Conservation (phyloP, 1,140 invertebrate genomes). For the Drosophila neocordata region DNA sequence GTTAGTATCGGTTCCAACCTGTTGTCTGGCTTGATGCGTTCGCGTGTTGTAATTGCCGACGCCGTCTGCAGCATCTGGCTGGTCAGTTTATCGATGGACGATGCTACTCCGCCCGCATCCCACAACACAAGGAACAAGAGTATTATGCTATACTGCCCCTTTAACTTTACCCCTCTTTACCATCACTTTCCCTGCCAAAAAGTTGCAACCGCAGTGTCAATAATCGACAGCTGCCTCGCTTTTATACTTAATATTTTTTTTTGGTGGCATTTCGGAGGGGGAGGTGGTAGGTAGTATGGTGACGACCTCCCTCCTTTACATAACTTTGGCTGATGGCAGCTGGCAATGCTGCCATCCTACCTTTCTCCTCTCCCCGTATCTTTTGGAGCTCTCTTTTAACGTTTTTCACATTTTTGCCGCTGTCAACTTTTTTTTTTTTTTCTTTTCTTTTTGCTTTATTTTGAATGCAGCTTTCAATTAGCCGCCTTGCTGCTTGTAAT, state of each 20-base stretch:
- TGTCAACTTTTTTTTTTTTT: slow-evolving; percentile 41
- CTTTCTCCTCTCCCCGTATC: slow-evolving; percentile 4
- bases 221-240: slow-evolving; percentile 77
- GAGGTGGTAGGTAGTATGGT: slow-evolving; percentile 14
- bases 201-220: slow-evolving; percentile 70
- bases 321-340: slow-evolving; percentile 49
- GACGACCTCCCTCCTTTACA: slow-evolving; percentile 54
- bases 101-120: slow-evolving; percentile 10
- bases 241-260: slow-evolving; percentile 46
- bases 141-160: too few species aligned
- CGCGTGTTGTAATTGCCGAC: slow-evolving; percentile 77
- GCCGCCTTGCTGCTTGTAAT: slow-evolving; percentile 76
- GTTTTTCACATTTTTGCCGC: slow-evolving; percentile 60
- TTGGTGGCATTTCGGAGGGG: neutral
- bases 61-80: slow-evolving; percentile 68
- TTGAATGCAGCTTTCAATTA: slow-evolving; percentile 78
- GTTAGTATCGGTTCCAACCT: slow-evolving; percentile 65
- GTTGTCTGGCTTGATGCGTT: slow-evolving; percentile 62
- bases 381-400: slow-evolving; percentile 21
- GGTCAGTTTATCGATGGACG: slow-evolving; percentile 68
- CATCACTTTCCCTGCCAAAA: slow-evolving; percentile 20
- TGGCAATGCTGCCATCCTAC: slow-evolving; percentile 20
- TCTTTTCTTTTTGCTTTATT: neutral
- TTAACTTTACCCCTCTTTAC: neutral
- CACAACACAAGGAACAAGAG: neutral